phyloP scores from a whole-genome alignment of 2,888 invertebrate genomes.

The Lymantria monacha region DNA sequence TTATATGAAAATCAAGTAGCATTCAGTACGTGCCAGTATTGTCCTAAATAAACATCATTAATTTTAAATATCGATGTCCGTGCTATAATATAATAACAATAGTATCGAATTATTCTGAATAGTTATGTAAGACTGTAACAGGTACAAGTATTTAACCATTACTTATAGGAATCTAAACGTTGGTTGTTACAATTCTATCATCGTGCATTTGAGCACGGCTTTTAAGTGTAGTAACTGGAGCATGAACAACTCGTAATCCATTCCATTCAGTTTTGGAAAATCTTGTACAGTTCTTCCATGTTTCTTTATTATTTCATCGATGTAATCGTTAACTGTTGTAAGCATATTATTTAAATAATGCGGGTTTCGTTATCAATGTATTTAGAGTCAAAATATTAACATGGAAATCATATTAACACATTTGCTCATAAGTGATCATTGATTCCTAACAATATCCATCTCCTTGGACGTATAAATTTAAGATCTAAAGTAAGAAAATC shows the following conservation, averaged over 20 bases:
- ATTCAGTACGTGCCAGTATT: background rate
- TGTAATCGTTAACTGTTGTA: background rate
- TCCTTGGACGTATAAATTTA: no score
- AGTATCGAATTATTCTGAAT: constrained; percentile 8
- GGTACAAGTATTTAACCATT: constrained; percentile 30
- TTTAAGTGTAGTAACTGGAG: constrained; percentile 41
- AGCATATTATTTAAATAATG: constrained; percentile 1
- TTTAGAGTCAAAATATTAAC: no score
- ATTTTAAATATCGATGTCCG: constrained; percentile 13
- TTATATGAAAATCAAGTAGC: constrained; percentile 11
- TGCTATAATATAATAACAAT: constrained; percentile 9
- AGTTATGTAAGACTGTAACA: constrained; percentile 24
- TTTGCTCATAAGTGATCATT: no score
- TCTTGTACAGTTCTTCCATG: constrained; percentile 10
- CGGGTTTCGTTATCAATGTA: background rate
- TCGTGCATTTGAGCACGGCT: constrained; percentile 30
- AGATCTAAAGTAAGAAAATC: no score
- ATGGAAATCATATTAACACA: no score
- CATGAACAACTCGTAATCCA: constrained; percentile 39
- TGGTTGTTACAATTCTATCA: constrained; percentile 37
- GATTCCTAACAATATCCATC: no score
- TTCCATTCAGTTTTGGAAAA: constrained; percentile 22
- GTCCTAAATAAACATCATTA: constrained; percentile 11
- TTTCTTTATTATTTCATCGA: background rate
- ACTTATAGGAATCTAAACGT: constrained; percentile 31